Percentiles rank a stretch among this genome's conserved stretches.
Conservation (phyloP, 2,113 vertebrate genomes). For the Hippocampus abdominalis region DNA sequence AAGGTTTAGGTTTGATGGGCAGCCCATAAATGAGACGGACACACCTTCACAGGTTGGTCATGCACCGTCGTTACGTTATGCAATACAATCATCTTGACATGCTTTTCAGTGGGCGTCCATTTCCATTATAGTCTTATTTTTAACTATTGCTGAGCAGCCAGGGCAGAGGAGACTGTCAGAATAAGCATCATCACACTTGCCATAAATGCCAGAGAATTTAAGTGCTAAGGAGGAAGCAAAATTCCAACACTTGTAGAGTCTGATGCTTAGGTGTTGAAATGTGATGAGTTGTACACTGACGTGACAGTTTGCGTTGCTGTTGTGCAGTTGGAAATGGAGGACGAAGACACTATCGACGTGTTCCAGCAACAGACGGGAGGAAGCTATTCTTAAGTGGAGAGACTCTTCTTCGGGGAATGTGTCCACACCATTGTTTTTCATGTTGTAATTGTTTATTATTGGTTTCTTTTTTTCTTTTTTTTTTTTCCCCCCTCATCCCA, state of each 20-base stretch:
- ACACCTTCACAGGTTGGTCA: constrained; percentile 75
- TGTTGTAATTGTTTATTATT: constrained; percentile 39
- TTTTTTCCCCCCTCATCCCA: no score
- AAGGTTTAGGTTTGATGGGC: constrained; percentile 76
- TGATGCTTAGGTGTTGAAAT: background rate
- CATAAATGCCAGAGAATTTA: no score
- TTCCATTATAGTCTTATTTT: no score
- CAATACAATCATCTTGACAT: no score
- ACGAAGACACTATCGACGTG: constrained; percentile 78
- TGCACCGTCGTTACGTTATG: no score
- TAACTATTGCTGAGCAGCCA: no score
- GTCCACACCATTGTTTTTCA: constrained; percentile 31
- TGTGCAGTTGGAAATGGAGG: constrained; percentile 76
- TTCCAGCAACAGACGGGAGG: constrained; percentile 79
- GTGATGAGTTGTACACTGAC: background rate
- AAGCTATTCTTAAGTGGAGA: constrained; percentile 47
- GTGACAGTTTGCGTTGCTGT: constrained; percentile 4
- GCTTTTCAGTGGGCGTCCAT: no score
- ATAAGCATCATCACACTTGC: no score
- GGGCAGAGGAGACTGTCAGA: no score
- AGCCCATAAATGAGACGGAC: constrained; percentile 76
- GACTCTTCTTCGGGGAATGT: constrained; percentile 37
- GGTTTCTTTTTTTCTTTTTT: constrained; percentile 12
- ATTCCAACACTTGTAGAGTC: background rate
- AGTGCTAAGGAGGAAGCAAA: background rate